phyloP scores from a whole-genome alignment of 2,797 vertebrate genomes.

The Rhadinocentrus ornatus region DNA sequence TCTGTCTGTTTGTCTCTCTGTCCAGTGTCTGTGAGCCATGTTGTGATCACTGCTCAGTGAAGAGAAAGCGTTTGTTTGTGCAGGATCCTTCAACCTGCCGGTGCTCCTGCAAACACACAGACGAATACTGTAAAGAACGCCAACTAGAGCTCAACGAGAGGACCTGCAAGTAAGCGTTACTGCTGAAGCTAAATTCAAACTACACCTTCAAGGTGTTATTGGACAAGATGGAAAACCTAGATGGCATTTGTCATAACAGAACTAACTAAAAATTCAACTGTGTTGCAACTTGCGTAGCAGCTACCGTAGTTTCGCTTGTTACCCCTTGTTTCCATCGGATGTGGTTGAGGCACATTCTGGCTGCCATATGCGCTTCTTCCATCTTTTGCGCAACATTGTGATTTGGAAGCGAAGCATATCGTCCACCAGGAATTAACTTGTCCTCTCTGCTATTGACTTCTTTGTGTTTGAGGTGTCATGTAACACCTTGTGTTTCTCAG shows the following conservation, averaged over 20 bases:
- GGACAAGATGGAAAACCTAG: not conserved
- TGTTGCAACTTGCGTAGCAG: not conserved
- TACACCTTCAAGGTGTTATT: not conserved
- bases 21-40: constrained; percentile 87
- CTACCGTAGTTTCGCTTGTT: constrained; percentile 14
- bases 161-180: constrained; percentile 92
- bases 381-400: not conserved
- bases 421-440: constrained; percentile 11
- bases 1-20: constrained; percentile 85
- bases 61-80: constrained; percentile 94
- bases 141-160: constrained; percentile 99
- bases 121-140: constrained; percentile 95
- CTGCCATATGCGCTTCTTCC: not conserved
- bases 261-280: constrained; percentile 17
- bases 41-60: constrained; percentile 95
- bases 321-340: constrained; percentile 26
- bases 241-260: constrained; percentile 10
- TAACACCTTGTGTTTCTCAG: not conserved
- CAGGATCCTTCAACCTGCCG: constrained; percentile 97
- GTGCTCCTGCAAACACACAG: constrained; percentile 99
- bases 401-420: not conserved
- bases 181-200: not conserved
- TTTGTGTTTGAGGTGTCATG: not conserved
- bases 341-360: not conserved
- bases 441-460: not conserved